phyloP scores from a whole-genome alignment of 2,888 invertebrate species.

The Sesia apiformis region DNA sequence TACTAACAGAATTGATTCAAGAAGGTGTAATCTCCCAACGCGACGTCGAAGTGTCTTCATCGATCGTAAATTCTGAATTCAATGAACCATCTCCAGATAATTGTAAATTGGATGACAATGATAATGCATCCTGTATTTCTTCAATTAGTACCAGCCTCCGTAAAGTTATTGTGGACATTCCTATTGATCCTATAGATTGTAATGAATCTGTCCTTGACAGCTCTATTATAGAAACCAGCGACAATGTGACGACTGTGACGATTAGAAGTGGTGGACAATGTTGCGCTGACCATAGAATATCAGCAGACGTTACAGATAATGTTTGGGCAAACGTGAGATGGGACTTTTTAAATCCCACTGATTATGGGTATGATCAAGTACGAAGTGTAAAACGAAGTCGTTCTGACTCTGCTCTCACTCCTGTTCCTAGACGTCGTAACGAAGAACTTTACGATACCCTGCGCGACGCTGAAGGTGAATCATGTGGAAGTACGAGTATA shows the following conservation, averaged over 20 bases:
- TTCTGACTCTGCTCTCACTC: conserved; percentile 63
- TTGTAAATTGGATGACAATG: conserved; percentile 44
- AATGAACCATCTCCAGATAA: conserved; percentile 36
- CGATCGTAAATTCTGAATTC: conserved; percentile 44
- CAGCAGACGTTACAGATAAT: conserved; percentile 58
- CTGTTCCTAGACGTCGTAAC: conserved; percentile 43
- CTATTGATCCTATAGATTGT: conserved; percentile 54
- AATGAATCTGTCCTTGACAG: conserved; percentile 46
- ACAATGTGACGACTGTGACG: conserved; percentile 56
- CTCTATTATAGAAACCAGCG: conserved; percentile 45
- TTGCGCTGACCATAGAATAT: conserved; percentile 63
- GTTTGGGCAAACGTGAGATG: conserved; percentile 67
- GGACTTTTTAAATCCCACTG: conserved; percentile 63
- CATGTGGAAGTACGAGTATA: conserved; percentile 62
- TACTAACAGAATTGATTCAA: conserved; percentile 57
- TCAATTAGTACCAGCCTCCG: conserved; percentile 43
- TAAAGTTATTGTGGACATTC: conserved; percentile 57
- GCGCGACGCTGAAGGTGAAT: conserved; percentile 49
- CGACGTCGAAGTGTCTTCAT: conserved; percentile 58
- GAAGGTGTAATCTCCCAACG: conserved; percentile 62
- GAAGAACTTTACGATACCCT: conserved; percentile 63
- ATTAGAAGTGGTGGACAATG: conserved; percentile 56
- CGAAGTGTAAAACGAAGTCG: conserved; percentile 59
- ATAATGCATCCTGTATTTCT: conserved; percentile 41
- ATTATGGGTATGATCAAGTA: conserved; percentile 63